Evolutionary conservation across 1,140 invertebrate species (phyloP).

Genomic region (Scaptomyza pallida): DNA sequence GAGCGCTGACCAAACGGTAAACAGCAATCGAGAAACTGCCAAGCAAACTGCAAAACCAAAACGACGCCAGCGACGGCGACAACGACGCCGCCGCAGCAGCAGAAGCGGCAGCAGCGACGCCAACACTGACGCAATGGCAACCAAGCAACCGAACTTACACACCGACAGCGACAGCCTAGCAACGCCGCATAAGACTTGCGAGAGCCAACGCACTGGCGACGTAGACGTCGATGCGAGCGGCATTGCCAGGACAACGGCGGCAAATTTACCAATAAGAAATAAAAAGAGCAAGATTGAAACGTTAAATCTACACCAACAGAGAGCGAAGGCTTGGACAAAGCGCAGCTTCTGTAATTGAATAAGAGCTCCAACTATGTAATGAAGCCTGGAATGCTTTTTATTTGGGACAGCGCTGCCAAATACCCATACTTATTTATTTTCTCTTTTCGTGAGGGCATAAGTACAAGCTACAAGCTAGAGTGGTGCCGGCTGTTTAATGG

Average conservation of each 20-base stretch:
- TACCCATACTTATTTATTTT: too few species aligned
- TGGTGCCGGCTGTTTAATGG: too few species aligned
- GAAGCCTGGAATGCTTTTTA: not conserved
- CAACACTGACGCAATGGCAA: constrained; percentile 54
- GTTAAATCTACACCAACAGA: not conserved
- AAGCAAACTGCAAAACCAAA: constrained; percentile 46
- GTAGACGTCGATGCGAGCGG: not conserved
- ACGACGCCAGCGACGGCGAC: constrained; percentile 33
- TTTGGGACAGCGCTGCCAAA: too few species aligned
- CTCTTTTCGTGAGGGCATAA: too few species aligned
- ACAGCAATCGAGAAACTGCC: constrained; percentile 48
- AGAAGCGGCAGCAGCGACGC: constrained; percentile 12
- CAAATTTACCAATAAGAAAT: constrained; percentile 25
- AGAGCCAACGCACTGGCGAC: constrained; percentile 22
- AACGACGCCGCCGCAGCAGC: constrained; percentile 15
- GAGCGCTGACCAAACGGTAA: constrained; percentile 50
- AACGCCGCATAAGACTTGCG: constrained; percentile 41
- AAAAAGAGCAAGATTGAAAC: not conserved
- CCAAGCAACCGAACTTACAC: constrained; percentile 45
- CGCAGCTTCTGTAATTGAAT: not conserved
- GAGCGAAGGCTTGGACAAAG: not conserved
- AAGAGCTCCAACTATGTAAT: not conserved
- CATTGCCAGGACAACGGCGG: constrained; percentile 47
- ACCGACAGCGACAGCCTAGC: constrained; percentile 33
- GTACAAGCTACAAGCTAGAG: too few species aligned